A percentile compares a stretch with the other conserved stretches of the same genome.
Conservation (phyloP, 2,797 vertebrate genomes). For the Glossophaga mutica region DNA sequence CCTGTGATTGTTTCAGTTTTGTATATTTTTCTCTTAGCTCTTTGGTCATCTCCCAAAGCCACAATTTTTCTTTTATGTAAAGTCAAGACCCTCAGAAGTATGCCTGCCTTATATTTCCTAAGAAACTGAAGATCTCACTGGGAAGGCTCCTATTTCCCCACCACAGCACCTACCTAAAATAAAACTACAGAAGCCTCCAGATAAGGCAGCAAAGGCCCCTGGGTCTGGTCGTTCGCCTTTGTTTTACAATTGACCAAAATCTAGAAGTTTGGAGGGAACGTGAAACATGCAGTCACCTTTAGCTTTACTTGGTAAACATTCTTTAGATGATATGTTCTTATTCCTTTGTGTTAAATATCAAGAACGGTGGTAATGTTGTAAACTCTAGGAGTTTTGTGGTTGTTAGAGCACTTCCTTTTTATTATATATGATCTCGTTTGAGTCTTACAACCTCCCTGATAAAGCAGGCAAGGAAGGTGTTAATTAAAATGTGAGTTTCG, state of each 20-base stretch:
- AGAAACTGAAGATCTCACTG: background rate
- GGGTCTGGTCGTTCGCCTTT: background rate
- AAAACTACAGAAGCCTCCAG: background rate
- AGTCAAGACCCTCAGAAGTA: conserved; percentile 30
- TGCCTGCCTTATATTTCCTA: conserved; percentile 16
- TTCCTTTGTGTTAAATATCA: background rate
- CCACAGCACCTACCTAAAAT: background rate
- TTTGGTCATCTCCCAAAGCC: conserved; percentile 19
- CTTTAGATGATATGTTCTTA: background rate
- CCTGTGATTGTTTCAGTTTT: background rate
- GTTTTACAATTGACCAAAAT: background rate
- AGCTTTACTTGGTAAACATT: background rate
- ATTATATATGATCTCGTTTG: background rate
- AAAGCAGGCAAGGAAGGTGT: background rate
- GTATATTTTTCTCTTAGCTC: background rate
- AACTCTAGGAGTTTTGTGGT: background rate
- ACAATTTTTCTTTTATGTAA: background rate
- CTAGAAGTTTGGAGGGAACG: background rate
- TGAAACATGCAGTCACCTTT: background rate
- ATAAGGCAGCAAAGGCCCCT: background rate
- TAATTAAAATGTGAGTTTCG: background rate
- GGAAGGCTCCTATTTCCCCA: background rate
- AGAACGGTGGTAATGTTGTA: background rate
- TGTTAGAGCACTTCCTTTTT: background rate
- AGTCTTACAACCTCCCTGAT: background rate